Base-by-base conservation (phyloP, 64 coral and sea anemone species). In the Porites australiensis region DNA sequence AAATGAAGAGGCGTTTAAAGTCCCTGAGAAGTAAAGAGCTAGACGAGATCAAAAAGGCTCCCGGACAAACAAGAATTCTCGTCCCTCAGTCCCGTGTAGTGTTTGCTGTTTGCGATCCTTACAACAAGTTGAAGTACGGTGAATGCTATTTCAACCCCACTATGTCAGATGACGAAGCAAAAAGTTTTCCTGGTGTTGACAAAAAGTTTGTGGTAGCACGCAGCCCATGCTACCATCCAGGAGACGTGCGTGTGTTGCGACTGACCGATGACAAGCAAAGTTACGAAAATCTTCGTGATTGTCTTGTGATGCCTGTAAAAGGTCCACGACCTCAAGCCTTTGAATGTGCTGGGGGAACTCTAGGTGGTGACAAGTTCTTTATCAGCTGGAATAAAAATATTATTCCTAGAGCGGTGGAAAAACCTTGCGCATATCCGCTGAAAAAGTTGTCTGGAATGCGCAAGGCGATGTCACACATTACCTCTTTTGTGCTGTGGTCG, bases 61-160 rank as follows among this genome's bases (percentile, higher is more conserved):
- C 58, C 52, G 44, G 86, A 15, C 70, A 87, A 68, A 87, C 88
- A 9, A 87, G 86, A 27, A 64, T 94, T 6, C 69, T 94, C 53
- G 92, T 94, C 2, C 92, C 92, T 18, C 73, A 89, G 18, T 89
- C 92, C 2, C 86, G 92, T 46, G 63, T 83, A 11, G 92, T 89
- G 53, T 94, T 94, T 55, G 92, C 76, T 37, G 92, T 94, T 74
- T 89, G 92, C 53, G 92, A 94, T 27, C 92, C 92, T 61, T 74
- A 94, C 65, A 18, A 89, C 47, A 75, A 64, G 10, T 77, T 94
- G 58, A 58, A 49, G 14, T 54, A 81, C 23, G 92, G 92, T 67
- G 92, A 94, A 0, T 94, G 92, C 45, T 94, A 88, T 47, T 94
- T 94, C 57, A 87, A 89, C 4, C 92, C 92, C 43, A 89, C 86